phyloP scores from a whole-genome alignment of 2,888 invertebrate genomes.

The Spatulosminthurus flaviceps region DNA sequence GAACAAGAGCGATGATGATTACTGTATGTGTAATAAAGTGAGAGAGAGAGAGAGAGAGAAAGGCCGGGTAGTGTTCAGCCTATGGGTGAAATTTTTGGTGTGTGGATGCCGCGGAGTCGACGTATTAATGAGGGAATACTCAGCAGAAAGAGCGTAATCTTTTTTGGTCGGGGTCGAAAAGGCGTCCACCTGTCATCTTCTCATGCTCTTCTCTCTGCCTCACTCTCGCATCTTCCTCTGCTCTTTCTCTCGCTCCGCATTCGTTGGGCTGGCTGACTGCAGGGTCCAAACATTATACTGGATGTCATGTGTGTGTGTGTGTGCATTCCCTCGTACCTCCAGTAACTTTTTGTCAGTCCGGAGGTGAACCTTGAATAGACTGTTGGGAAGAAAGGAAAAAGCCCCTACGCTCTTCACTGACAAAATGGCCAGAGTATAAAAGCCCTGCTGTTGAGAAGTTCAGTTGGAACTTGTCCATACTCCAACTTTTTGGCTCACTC shows the following conservation, averaged over 20 bases:
- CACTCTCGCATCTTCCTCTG: neutral
- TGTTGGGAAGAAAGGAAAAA: neutral
- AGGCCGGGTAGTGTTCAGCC: neutral
- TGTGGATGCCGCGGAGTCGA: constrained; percentile 48
- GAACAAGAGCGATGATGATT: constrained; percentile 35
- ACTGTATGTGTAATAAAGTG: constrained; percentile 28
- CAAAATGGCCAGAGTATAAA: constrained; percentile 43
- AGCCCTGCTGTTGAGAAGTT: constrained; percentile 33
- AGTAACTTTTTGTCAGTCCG: constrained; percentile 2
- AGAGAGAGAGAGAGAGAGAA: neutral
- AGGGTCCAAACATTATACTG: constrained; percentile 12
- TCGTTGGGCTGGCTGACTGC: constrained; percentile 8
- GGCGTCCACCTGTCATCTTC: constrained; percentile 58
- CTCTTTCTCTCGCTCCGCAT: constrained; percentile 14
- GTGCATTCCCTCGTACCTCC: neutral
- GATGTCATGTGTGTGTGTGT: constrained; percentile 14
- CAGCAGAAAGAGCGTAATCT: constrained; percentile 50
- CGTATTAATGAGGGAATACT: constrained; percentile 49
- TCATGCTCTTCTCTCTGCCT: constrained; percentile 50
- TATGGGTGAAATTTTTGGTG: neutral
- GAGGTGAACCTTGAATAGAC: constrained; percentile 30
- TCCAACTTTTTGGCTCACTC: constrained; percentile 38
- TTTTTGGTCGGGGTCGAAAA: constrained; percentile 56
- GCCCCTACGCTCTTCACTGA: constrained; percentile 31
- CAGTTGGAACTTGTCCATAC: constrained; percentile 23